These are phyloP conservation scores for Tylochromis polylepis DNA, from an alignment of 2,113 vertebrate species.

Conservation along the genomic window DNA sequence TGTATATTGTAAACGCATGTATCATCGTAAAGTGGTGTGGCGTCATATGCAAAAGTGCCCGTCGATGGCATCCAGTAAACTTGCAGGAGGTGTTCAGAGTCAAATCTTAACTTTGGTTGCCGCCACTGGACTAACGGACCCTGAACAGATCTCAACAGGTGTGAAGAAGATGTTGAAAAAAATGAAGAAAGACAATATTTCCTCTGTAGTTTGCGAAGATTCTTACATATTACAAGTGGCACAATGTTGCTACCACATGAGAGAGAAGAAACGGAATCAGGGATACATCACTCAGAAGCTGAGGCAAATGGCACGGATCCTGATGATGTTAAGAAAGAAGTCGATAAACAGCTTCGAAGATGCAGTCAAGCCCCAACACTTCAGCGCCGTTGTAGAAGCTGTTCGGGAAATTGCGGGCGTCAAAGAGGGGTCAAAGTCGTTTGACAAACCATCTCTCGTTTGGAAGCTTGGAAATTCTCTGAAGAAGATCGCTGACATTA, in stretches of 20 bases:
- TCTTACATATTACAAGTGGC: conserved; percentile 24
- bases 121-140: neutral
- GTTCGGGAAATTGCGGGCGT: neutral
- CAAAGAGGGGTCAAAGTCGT: neutral
- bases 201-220: neutral
- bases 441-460: neutral
- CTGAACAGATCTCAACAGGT: neutral
- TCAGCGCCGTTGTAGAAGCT: conserved; percentile 7
- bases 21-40: neutral
- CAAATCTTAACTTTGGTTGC: neutral
- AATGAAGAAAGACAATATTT: conserved; percentile 23
- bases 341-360: conserved; percentile 25
- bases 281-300: neutral
- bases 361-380: conserved; percentile 31
- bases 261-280: neutral
- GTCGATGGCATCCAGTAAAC: neutral
- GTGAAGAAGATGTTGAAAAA: conserved; percentile 6
- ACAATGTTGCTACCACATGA: neutral
- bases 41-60: conserved; percentile 23
- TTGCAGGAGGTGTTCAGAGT: neutral
- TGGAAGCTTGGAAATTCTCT: neutral
- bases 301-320: conserved; percentile 11
- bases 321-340: neutral
- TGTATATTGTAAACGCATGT: conserved; percentile 42
- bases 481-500: conserved; percentile 13